Evolutionary conservation across 1,140 invertebrate species (phyloP).

Genomic region (Drosophila novamexicana): DNA sequence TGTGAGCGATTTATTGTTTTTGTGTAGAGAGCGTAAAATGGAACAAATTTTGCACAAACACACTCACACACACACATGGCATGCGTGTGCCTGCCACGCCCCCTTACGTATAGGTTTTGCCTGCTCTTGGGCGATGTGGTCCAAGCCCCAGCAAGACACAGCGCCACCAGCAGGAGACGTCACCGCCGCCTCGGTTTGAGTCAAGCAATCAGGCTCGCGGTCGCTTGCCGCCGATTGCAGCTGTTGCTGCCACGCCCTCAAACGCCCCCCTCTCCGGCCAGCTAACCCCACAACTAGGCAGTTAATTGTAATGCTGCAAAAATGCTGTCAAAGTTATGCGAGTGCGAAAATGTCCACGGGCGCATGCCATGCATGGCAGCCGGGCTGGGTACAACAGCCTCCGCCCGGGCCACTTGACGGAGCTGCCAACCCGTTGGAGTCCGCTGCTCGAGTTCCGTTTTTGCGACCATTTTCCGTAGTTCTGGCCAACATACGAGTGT

Average conservation of each 20-base stretch:
- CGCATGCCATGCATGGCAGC: constrained; percentile 28
- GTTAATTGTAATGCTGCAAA: constrained; percentile 79
- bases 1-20: constrained; percentile 82
- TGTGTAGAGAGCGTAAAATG: constrained; percentile 79
- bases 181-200: constrained; percentile 8
- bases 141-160: constrained; percentile 6
- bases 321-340: constrained; percentile 79
- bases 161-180: constrained; percentile 3
- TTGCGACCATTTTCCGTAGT: constrained; percentile 1
- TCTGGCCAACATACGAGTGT: constrained; percentile 56
- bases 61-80: constrained; percentile 12
- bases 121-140: constrained; percentile 50
- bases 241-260: constrained; percentile 11
- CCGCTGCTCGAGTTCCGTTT: not conserved
- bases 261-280: too few relatives aligned
- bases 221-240: constrained; percentile 7
- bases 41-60: constrained; percentile 65
- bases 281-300: constrained; percentile 35
- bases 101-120: constrained; percentile 30
- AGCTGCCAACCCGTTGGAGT: constrained; percentile 15
- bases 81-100: constrained; percentile 43
- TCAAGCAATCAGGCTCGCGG: not conserved
- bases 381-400: not conserved
- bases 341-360: constrained; percentile 75
- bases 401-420: constrained; percentile 35